Percentiles rank a stretch among this genome's conserved stretches.
These are phyloP conservation scores for Epiblema foenella DNA, from an alignment of 2,888 invertebrate genomes.

Conservation along the genomic window DNA sequence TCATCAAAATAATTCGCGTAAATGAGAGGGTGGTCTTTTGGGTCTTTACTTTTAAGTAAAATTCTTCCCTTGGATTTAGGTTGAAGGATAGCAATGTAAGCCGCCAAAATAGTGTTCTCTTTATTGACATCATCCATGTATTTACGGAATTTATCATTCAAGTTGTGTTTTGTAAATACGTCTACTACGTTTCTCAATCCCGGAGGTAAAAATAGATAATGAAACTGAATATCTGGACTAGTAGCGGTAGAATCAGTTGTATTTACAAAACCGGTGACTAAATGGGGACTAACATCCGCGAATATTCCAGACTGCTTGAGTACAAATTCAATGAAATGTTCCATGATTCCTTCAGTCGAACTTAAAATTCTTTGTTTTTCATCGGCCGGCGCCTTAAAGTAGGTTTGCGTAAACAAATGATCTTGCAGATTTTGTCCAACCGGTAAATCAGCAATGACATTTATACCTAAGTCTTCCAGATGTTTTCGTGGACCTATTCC, in stretches of 20 bases:
- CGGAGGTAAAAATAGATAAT: constrained; percentile 63
- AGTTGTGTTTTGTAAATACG: constrained; percentile 56
- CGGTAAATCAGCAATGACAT: constrained; percentile 72
- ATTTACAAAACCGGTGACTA: constrained; percentile 64
- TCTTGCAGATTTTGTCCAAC: constrained; percentile 84
- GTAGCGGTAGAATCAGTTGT: constrained; percentile 61
- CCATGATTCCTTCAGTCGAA: constrained; percentile 58
- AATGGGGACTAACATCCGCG: constrained; percentile 69
- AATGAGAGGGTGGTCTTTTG: constrained; percentile 87
- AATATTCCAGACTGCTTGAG: constrained; percentile 77
- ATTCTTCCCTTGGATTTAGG: constrained; percentile 89
- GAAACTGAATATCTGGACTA: constrained; percentile 65
- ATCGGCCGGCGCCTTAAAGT: constrained; percentile 61
- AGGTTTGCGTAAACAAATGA: constrained; percentile 73
- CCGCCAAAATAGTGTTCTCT: constrained; percentile 65
- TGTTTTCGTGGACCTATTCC: constrained; percentile 80
- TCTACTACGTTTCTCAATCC: constrained; percentile 58
- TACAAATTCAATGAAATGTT: constrained; percentile 74
- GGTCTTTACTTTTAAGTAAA: constrained; percentile 87
- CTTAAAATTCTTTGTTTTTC: constrained; percentile 49
- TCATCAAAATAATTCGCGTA: constrained; percentile 87
- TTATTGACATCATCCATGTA: constrained; percentile 55
- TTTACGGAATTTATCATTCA: constrained; percentile 54
- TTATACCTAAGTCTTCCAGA: constrained; percentile 66
- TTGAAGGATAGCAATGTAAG: constrained; percentile 85